Conservation (phyloP, 1,140 invertebrate species). For the Pseudomyrmex flavicornis region DNA sequence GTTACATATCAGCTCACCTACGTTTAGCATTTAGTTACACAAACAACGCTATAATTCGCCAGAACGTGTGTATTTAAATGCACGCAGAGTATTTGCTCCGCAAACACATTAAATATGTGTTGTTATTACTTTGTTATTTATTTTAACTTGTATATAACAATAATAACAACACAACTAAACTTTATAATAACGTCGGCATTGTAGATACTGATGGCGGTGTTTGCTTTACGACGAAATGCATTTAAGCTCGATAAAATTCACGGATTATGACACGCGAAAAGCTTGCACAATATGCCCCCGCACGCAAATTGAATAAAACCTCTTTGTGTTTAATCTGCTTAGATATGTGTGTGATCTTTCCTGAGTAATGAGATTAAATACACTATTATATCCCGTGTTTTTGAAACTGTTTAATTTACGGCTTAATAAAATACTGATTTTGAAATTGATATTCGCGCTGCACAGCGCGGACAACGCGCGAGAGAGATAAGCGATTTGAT, state of each 20-base stretch:
- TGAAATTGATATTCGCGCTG: conserved; percentile 1
- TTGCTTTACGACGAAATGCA: neutral
- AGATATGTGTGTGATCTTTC: conserved; percentile 23
- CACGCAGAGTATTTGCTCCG: neutral
- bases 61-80: conserved; percentile 1
- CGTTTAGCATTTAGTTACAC: neutral
- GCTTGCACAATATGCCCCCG: neutral
- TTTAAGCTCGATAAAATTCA: conserved; percentile 20
- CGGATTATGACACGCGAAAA: neutral
- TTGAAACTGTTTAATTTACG: conserved; percentile 1
- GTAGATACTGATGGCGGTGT: neutral
- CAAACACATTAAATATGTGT: neutral
- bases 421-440: conserved; percentile 7
- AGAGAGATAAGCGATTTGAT: neutral
- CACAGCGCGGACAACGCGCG: neutral
- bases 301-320: conserved; percentile 9
- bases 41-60: neutral
- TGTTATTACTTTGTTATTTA: no score
- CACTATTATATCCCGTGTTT: neutral
- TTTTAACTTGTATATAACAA: no score
- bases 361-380: conserved; percentile 18
- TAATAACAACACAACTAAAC: neutral
- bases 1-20: neutral
- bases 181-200: conserved; percentile 3
- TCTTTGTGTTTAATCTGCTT: conserved; percentile 19